Evolutionary conservation across 2,888 invertebrate species (phyloP), one percentile per base, ranked within the genome.

Genomic region (Agrochola macilenta): DNA sequence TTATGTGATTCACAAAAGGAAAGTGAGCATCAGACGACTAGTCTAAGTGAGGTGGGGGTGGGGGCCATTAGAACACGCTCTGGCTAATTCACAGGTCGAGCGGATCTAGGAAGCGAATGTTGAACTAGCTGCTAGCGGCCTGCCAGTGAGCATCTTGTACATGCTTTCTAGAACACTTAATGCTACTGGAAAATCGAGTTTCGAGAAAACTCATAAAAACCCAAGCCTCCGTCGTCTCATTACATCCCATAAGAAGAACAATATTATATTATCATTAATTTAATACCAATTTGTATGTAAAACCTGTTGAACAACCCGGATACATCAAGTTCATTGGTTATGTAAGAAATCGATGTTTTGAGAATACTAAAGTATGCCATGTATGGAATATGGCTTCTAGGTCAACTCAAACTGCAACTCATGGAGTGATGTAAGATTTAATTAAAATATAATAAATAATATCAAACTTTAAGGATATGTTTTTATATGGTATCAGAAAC

Each of bases 1-100:
- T 52, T 52, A 52, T 86, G 85, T 89, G 91, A 90, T 90, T 91
- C 91, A 92, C 90, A 90, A 93, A 94, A 92, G 88, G 93, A 95
- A 94, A 94, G 94, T 93, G 76, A 79, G 68, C 74, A 82, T 87
- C 81, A 86, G 79, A 82, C 84, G 81, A 85, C 81, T 86, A 81
- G 82, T 85, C 74, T 76, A 76, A 76, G 82, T 77, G 58, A 76
- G 65, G 88, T 83, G 88, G 86, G 85, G 61, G 88, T 81, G 88
- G 86, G 85, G 85, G 66, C 79, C 77, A 75, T 78, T 79, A 85
- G 85, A 84, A 83, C 88, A 75, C 77, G 83, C 73, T 88, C 76
- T 77, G 82, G 76, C 77, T 85, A 76, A 80, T 82, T 79, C 82
- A 63, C 71, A 85, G 84, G 82, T 83, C 71, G 77, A 76, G 68